These are phyloP conservation scores for Tylochromis polylepis DNA, from an alignment of 2,113 vertebrate genomes.

Conservation along the genomic window DNA sequence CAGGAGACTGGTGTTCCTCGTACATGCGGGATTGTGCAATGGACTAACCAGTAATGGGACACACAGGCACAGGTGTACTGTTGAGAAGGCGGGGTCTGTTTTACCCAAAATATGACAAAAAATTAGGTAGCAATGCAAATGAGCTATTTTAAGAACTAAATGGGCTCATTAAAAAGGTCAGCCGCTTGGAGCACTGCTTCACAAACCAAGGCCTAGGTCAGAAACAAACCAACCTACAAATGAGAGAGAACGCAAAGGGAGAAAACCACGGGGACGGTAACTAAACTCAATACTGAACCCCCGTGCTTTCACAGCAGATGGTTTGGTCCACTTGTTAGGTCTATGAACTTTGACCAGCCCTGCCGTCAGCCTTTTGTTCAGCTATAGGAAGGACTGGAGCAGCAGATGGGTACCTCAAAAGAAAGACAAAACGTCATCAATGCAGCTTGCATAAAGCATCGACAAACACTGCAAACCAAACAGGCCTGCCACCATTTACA, in stretches of 20 bases:
- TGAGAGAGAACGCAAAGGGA: background rate
- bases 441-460: background rate
- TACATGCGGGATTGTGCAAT: background rate
- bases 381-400: background rate
- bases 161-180: fast-evolving
- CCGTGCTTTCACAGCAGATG: background rate
- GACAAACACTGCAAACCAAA: background rate
- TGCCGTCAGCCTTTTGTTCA: background rate
- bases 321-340: background rate
- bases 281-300: background rate
- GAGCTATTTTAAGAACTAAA: background rate
- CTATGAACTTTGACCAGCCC: background rate
- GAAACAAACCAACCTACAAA: background rate
- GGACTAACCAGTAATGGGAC: background rate
- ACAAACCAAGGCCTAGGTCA: fast-evolving
- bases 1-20: background rate
- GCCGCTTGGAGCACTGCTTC: fast-evolving
- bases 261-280: background rate
- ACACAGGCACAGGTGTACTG: fast-evolving
- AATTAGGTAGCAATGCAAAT: background rate
- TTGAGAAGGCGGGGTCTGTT: background rate
- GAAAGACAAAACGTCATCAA: background rate
- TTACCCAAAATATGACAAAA: background rate
- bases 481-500: background rate
- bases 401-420: background rate